A percentile compares a stretch with the other conserved stretches of the same genome.
Conservation (phyloP, 2,113 vertebrate species). For the Eudyptes chrysolophus region DNA sequence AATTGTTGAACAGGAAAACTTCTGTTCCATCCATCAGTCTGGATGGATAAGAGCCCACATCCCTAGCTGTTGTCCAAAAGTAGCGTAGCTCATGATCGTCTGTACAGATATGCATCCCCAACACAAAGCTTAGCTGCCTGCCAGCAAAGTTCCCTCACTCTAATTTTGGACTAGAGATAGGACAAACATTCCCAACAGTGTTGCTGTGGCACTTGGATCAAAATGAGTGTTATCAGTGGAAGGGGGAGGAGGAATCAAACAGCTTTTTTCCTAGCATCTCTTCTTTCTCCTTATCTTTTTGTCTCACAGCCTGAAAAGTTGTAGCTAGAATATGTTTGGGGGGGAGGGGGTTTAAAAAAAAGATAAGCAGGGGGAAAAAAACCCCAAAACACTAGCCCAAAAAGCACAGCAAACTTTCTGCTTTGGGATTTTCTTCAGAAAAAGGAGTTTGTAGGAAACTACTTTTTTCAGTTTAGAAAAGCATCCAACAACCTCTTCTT, state of each 20-base stretch:
- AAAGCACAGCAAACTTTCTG: background rate
- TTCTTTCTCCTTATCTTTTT: background rate
- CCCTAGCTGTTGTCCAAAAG: background rate
- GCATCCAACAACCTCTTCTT: background rate
- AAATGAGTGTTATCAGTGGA: background rate
- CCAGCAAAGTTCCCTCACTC: background rate
- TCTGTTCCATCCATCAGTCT: constrained; percentile 3
- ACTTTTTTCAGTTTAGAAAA: background rate
- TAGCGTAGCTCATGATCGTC: background rate
- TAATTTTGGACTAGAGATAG: constrained; percentile 49
- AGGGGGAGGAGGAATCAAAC: background rate
- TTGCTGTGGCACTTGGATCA: constrained; percentile 8
- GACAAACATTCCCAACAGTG: constrained; percentile 20
- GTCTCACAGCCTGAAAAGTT: background rate
- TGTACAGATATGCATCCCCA: background rate
- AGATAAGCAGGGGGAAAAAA: fast-evolving
- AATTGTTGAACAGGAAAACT: background rate
- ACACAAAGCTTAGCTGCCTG: background rate
- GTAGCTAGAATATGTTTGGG: background rate
- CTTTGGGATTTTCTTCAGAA: background rate
- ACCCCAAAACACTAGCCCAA: background rate
- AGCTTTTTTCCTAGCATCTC: background rate
- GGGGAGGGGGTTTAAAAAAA: background rate
- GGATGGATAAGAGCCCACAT: background rate
- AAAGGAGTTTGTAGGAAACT: background rate